Conservation (phyloP, 2,113 vertebrate species). For the Danionella cerebrum region DNA sequence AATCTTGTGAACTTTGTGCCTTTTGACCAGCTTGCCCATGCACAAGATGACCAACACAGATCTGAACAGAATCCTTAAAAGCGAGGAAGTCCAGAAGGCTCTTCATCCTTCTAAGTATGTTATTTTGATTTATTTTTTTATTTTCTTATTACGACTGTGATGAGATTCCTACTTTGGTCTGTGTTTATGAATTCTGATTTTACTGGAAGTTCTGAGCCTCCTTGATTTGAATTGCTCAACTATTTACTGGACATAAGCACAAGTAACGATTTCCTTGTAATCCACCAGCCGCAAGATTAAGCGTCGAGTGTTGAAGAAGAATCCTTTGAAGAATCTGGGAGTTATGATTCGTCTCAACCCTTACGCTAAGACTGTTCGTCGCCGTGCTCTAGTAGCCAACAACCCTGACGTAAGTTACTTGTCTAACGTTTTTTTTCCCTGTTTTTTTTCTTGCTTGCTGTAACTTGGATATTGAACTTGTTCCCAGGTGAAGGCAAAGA, state of each 20-base stretch:
- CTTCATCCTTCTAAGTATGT: constrained; percentile 83
- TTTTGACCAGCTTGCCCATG: constrained; percentile 79
- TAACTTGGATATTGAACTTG: not conserved
- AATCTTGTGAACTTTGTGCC: not conserved
- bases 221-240: not conserved
- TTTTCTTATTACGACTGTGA: constrained; percentile 38
- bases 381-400: constrained; percentile 85
- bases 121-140: not conserved
- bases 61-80: constrained; percentile 88
- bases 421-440: not conserved
- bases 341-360: constrained; percentile 97
- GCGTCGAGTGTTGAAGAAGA: constrained; percentile 94
- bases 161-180: constrained; percentile 64
- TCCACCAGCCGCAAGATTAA: constrained; percentile 76
- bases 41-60: constrained; percentile 98
- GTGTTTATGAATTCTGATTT: constrained; percentile 68
- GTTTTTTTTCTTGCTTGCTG: not conserved
- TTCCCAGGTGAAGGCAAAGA: constrained; percentile 64
- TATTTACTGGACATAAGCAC: not conserved
- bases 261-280: not conserved
- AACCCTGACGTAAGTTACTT: constrained; percentile 69
- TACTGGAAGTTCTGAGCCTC: constrained; percentile 59
- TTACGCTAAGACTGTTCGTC: constrained; percentile 85
- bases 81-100: constrained; percentile 89
- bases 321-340: constrained; percentile 92